These are phyloP conservation scores for Tadarida brasiliensis DNA, from an alignment of 2,797 vertebrate species.

Conservation along the genomic window DNA sequence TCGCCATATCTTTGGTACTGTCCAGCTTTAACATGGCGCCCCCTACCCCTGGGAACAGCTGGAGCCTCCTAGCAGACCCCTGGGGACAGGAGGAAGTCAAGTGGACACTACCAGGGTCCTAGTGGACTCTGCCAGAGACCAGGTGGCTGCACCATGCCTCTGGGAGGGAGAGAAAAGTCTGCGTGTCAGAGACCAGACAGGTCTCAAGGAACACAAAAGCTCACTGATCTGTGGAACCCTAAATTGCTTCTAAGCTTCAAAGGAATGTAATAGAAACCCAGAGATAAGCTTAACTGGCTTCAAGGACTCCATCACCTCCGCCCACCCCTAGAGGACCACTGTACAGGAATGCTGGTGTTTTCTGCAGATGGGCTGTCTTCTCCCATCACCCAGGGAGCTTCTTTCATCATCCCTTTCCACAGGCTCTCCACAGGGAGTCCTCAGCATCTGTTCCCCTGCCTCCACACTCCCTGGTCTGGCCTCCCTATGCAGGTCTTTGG, in stretches of 20 bases:
- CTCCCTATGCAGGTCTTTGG: not conserved
- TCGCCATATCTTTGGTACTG: not conserved
- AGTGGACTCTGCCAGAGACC: not conserved
- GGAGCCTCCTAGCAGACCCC: not conserved
- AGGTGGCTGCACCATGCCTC: not conserved
- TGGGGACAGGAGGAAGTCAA: not conserved
- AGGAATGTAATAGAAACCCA: not conserved
- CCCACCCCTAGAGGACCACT: not conserved
- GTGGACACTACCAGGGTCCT: not conserved
- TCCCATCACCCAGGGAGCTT: not conserved
- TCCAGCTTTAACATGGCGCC: too few relatives aligned
- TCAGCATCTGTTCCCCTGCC: not conserved
- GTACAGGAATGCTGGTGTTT: not conserved
- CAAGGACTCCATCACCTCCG: not conserved
- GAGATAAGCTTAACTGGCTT: not conserved
- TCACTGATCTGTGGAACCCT: not conserved
- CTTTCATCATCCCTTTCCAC: not conserved
- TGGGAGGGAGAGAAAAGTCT: not conserved
- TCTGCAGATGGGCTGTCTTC: not conserved
- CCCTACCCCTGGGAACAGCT: not conserved
- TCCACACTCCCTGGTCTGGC: not conserved
- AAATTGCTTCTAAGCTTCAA: slow-evolving; percentile 2
- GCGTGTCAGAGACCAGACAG: not conserved
- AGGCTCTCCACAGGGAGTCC: not conserved
- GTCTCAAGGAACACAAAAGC: not conserved